Conservation (phyloP, 2,888 invertebrate genomes). For the Iselma pallidipennis region DNA sequence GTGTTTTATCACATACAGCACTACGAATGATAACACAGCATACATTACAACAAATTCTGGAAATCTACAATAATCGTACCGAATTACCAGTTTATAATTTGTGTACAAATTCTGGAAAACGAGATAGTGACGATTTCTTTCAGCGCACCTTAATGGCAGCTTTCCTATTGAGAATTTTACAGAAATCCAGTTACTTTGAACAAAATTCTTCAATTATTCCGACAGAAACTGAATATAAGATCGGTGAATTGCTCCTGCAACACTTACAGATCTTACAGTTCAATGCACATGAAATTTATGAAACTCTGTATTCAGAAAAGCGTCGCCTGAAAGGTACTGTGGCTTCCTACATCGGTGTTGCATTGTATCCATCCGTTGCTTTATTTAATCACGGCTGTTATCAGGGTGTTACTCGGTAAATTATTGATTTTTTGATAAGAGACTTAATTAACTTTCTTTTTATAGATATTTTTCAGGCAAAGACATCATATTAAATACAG, state of each 20-base stretch:
- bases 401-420: conserved; percentile 74
- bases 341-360: conserved; percentile 67
- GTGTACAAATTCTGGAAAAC: conserved; percentile 66
- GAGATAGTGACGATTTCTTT: conserved; percentile 70
- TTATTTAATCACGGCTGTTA: conserved; percentile 85
- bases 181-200: conserved; percentile 68
- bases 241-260: conserved; percentile 69
- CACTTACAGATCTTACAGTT: conserved; percentile 79
- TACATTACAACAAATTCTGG: conserved; percentile 57
- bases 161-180: conserved; percentile 73
- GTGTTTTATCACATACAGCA: conserved; percentile 74
- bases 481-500: conserved; percentile 70
- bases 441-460: too few relatives aligned
- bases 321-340: conserved; percentile 60
- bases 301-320: conserved; percentile 61
- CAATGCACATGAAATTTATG: conserved; percentile 83
- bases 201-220: conserved; percentile 43
- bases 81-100: conserved; percentile 63
- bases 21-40: conserved; percentile 77
- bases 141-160: conserved; percentile 77
- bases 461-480: conserved; percentile 75
- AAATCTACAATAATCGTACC: conserved; percentile 57
- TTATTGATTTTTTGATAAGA: not conserved
- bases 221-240: conserved; percentile 61
- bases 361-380: conserved; percentile 75